Base-by-base conservation (phyloP, 2,797 vertebrate species). In the Trachurus trachurus region DNA sequence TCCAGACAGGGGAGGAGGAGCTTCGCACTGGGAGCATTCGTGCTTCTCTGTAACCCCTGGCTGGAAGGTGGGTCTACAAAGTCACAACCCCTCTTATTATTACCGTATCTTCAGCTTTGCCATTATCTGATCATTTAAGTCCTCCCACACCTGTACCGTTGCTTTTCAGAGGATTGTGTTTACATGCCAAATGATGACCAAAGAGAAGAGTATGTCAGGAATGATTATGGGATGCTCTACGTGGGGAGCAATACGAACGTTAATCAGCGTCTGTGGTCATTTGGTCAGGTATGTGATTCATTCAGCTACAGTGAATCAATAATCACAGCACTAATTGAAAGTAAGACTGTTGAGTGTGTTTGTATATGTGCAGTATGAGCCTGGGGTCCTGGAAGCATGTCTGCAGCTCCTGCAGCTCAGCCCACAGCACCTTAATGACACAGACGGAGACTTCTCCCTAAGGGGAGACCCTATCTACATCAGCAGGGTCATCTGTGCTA, bases 401-500 rank as follows among this genome's bases (percentile, higher is more conserved):
- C 93, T 97, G 75, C 74, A 71, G 31, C 85, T 98, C 54, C 88
- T 98, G 76, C 93, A 97, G 53, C 53, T 92, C 74, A 97, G 95
- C 89, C 95, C 95, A 47, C 96, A 96, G 66, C 96, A 96, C 85
- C 60, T 91, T 47, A 62, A 31, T 1, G 64, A 97, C 56, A 78
- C 87, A 37, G 15, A 82, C 70, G 76, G n/a, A 1, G 97, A 98
- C 49, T 96, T 95, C 86, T 82, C 90, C 0, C 87, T 68, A 6
- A 92, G 96, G 74, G 88, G 88, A 0, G 92, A 94, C 78, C 96
- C 97, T 0, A 75, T 95, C 52, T 97, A 98, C 37, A 84, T 98
- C 2, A 92, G 96, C 93, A 93, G 96, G 74, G 95, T 97, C 77
- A 86, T 97, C 76, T 97, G 96, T 11, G 94, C 89, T 39, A 97